phyloP scores from a whole-genome alignment of 64 coral and sea anemone genomes.

The Pachyseris speciosa region DNA sequence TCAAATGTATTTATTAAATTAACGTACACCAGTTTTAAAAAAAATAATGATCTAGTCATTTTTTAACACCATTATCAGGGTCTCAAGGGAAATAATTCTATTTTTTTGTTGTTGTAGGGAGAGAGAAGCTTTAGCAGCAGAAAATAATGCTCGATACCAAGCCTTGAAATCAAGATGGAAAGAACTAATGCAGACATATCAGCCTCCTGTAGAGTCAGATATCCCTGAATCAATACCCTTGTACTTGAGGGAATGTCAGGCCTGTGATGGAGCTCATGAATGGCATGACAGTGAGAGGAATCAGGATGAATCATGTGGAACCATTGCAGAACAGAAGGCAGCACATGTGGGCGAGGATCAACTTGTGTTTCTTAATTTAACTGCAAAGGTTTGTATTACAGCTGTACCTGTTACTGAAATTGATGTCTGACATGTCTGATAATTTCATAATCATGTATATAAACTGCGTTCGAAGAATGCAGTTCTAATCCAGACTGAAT shows the following conservation, averaged over 20 bases:
- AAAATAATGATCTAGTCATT: too few species aligned
- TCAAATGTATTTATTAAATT: too few species aligned
- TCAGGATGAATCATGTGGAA: too few species aligned
- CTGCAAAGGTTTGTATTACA: constrained; percentile 51
- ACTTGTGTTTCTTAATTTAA: constrained; percentile 51
- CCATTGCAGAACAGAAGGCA: not conserved
- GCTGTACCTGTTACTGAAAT: not conserved
- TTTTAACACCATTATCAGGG: too few species aligned
- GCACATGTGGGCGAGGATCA: constrained; percentile 9
- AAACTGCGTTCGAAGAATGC: too few species aligned
- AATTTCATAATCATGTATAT: too few species aligned
- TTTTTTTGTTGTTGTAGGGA: constrained; percentile 57
- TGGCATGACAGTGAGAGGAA: not conserved
- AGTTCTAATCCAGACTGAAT: too few species aligned
- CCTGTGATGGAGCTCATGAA: not conserved
- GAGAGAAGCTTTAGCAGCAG: constrained; percentile 76
- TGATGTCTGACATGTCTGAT: not conserved
- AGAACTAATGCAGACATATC: constrained; percentile 48
- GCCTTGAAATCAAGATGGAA: constrained; percentile 88
- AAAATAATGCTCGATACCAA: constrained; percentile 76
- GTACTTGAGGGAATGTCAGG: constrained; percentile 74
- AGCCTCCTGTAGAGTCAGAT: not conserved
- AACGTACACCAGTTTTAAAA: too few species aligned
- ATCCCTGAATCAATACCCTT: constrained; percentile 26
- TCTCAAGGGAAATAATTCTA: not conserved